Conservation (phyloP, 2,888 invertebrate species). For the Phorcus lineatus region DNA sequence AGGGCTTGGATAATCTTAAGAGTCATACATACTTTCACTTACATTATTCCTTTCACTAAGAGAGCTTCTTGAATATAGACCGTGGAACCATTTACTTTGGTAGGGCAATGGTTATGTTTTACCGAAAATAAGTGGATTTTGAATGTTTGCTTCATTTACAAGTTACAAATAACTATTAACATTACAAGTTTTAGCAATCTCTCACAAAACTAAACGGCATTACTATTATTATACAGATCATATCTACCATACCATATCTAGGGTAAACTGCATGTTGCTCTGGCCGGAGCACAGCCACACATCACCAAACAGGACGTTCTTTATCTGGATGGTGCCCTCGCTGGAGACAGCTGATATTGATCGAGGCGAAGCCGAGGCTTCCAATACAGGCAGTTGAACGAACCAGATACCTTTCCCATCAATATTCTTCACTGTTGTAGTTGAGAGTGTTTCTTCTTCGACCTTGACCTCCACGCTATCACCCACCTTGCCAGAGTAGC, state of each 20-base stretch:
- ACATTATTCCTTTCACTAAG: no score
- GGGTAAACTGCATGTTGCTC: conserved; percentile 71
- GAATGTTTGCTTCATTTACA: no score
- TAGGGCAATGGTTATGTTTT: no score
- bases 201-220: no score
- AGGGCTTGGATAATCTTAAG: no score
- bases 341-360: conserved; percentile 45
- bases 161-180: no score
- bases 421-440: not conserved
- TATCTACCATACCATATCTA: conserved; percentile 51
- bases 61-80: no score
- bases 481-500: conserved; percentile 51
- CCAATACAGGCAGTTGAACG: conserved; percentile 44
- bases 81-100: no score
- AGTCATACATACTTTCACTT: no score
- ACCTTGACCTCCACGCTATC: conserved; percentile 40
- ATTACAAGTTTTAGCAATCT: no score
- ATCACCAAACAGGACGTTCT: conserved; percentile 72
- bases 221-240: not conserved
- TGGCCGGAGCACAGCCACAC: conserved; percentile 74
- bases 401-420: conserved; percentile 47
- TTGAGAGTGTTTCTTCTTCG: not conserved
- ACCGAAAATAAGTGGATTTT: no score
- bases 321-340: conserved; percentile 39
- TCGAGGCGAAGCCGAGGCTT: conserved; percentile 43